Base-by-base conservation (phyloP, 2,113 vertebrate species). In the Bubo scandiacus region DNA sequence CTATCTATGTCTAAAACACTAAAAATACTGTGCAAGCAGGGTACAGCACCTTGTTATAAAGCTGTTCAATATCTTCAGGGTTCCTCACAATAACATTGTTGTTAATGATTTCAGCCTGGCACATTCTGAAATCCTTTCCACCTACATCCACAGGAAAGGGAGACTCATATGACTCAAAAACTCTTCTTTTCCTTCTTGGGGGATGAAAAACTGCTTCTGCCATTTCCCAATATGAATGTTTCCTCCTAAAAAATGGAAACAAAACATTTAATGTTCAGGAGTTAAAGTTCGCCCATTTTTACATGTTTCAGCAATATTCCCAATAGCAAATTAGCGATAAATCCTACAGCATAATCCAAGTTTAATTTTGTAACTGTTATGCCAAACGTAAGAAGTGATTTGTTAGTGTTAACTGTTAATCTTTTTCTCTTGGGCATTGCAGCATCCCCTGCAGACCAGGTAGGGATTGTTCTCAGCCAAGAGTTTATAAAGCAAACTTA, bases 191-290 rank as follows among this genome's bases (percentile, higher is more conserved):
- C 88, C 98, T 98, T 93, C 98, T 98, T 0, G 99, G 99, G 10
- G 99, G 97, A 30, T 97, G 98, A 83, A 99, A 99, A 75, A 97
- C 95, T 2, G 99, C 99, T 96, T 98, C 97, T 10, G 98, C 97
- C 98, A 98, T 98, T 81, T 83, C 87, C 78, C 38, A n/a, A 15
- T 26, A 27, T 23, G 49, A 59, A 57, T 15, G 54, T 20, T 34
- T 75, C 51, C 70, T 92, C 91, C 87, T 89, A 30, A 68, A 81
- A 40, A 68, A 25, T 0, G 9, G 54, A 81, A 67, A 58, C 13
- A 43, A 38, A 70, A 34, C 10, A 40, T 61, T 68, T 14, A 65
- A 45, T 1, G 5, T 7, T 47, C 12, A 7, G 38, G 45, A 73
- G 32, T 17, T 32, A 34, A 20, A 57, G 30, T 5, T 51, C 26